Percentiles rank a stretch among this genome's conserved stretches.
Evolutionary conservation across 1,140 invertebrate genomes (phyloP).

Genomic region (Procambarus virginalis): DNA sequence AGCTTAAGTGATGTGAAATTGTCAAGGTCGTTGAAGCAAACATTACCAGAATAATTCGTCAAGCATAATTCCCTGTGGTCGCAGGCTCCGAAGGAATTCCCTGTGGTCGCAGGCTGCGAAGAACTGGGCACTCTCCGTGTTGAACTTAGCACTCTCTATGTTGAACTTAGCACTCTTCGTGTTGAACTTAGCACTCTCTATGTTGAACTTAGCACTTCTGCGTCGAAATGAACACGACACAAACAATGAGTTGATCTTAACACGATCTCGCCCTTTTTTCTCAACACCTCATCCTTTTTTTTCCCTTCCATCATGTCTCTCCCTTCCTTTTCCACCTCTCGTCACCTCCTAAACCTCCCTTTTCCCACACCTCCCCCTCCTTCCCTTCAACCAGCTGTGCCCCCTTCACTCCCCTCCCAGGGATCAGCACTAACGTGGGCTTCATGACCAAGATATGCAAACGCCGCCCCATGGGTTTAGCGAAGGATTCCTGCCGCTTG

Average conservation of each 20-base stretch:
- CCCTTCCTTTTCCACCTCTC: background rate
- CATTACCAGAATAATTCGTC: too few species aligned
- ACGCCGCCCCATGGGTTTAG: background rate
- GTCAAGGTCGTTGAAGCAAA: too few species aligned
- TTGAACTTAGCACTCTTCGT: too few species aligned
- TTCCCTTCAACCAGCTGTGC: background rate
- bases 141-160: too few species aligned
- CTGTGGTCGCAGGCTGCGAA: too few species aligned
- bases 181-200: too few species aligned
- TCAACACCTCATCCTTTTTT: background rate
- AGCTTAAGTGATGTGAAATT: too few species aligned
- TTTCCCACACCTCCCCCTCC: background rate
- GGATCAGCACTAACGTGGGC: background rate
- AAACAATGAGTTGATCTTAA: background rate
- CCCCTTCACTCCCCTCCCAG: background rate
- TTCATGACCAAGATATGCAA: conserved; percentile 4
- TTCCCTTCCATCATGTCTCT: background rate
- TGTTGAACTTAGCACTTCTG: too few species aligned
- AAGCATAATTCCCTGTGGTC: too few species aligned
- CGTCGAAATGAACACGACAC: too few species aligned
- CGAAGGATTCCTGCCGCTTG: background rate
- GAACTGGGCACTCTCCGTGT: too few species aligned
- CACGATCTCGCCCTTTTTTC: background rate
- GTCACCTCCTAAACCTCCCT: background rate
- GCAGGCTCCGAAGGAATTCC: too few species aligned